Evolutionary conservation across 2,797 vertebrate species (phyloP).

Genomic region (Thalassophryne amazonica): DNA sequence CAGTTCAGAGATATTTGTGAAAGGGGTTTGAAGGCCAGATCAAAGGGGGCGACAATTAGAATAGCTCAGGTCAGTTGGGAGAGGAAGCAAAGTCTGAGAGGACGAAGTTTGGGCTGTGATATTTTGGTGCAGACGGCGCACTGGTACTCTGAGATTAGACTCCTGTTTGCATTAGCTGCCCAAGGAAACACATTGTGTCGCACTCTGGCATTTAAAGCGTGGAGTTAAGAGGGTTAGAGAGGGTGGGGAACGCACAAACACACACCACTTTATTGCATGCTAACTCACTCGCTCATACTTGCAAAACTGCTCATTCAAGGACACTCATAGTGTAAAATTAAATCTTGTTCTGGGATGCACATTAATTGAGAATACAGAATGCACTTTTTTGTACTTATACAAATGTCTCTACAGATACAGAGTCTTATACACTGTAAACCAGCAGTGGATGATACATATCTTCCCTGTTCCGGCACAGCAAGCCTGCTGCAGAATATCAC

Average conservation of each 20-base stretch:
- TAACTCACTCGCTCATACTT: constrained; percentile 7
- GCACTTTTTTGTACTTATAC: not conserved
- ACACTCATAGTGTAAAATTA: constrained; percentile 20
- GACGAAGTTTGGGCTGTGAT: constrained; percentile 21
- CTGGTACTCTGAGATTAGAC: constrained; percentile 49
- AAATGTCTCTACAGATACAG: too few species aligned
- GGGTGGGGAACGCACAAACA: constrained; percentile 41
- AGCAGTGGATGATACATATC: too few species aligned
- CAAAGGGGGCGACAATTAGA: constrained; percentile 44
- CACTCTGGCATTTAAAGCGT: constrained; percentile 38
- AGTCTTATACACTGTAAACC: too few species aligned
- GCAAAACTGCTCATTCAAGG: constrained; percentile 22
- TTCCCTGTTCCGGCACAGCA: too few species aligned
- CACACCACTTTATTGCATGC: constrained; percentile 4
- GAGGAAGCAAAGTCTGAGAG: constrained; percentile 21
- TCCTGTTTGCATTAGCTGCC: constrained; percentile 48
- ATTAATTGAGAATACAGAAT: constrained; percentile 2
- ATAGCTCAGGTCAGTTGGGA: constrained; percentile 20
- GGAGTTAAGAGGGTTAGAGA: constrained; percentile 46
- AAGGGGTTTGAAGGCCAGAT: constrained; percentile 38
- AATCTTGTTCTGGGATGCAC: constrained; percentile 28
- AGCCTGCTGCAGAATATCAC: too few species aligned
- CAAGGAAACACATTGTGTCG: constrained; percentile 52
- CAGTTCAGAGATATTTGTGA: constrained; percentile 6
- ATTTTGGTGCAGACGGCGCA: constrained; percentile 27